These are phyloP conservation scores for Drosophila micromelanica DNA, from an alignment of 1,140 invertebrate genomes.

Conservation along the genomic window DNA sequence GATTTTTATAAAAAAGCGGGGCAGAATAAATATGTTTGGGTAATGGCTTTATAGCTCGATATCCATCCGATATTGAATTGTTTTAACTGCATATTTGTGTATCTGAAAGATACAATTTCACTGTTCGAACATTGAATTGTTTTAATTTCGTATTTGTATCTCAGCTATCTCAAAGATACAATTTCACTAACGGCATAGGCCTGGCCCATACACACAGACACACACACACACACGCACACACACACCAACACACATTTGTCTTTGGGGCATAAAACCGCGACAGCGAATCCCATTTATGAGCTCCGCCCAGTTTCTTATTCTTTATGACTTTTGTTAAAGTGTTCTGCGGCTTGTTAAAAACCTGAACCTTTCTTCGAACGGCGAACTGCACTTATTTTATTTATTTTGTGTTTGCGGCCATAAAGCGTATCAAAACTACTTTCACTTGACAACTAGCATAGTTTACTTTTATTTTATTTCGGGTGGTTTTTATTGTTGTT, in stretches of 20 bases:
- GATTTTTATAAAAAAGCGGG: conserved; percentile 12
- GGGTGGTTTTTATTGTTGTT: not conserved
- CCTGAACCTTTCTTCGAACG: not conserved
- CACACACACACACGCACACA: too few relatives aligned
- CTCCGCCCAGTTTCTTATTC: conserved; percentile 7
- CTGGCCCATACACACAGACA: too few relatives aligned
- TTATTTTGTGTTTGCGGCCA: not conserved
- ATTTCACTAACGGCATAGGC: conserved; percentile 20
- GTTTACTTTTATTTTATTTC: not conserved
- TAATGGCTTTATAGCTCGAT: conserved; percentile 7
- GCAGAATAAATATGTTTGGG: conserved; percentile 18
- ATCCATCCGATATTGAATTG: not conserved
- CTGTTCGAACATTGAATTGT: not conserved
- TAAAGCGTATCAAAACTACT: conserved; percentile 4
- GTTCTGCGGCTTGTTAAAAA: conserved; percentile 1
- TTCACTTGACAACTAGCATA: conserved; percentile 23
- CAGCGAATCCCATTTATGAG: conserved; percentile 19
- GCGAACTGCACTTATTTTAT: conserved; percentile 2
- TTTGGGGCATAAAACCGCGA: conserved; percentile 21
- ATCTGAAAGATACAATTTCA: conserved; percentile 18
- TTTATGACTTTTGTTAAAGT: conserved; percentile 18
- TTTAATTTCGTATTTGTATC: not conserved
- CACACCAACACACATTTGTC: conserved; percentile 8
- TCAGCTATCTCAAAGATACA: conserved; percentile 23
- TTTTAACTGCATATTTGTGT: not conserved